Base-by-base conservation (phyloP, 2,113 vertebrate genomes). In the Todiramphus chloris region DNA sequence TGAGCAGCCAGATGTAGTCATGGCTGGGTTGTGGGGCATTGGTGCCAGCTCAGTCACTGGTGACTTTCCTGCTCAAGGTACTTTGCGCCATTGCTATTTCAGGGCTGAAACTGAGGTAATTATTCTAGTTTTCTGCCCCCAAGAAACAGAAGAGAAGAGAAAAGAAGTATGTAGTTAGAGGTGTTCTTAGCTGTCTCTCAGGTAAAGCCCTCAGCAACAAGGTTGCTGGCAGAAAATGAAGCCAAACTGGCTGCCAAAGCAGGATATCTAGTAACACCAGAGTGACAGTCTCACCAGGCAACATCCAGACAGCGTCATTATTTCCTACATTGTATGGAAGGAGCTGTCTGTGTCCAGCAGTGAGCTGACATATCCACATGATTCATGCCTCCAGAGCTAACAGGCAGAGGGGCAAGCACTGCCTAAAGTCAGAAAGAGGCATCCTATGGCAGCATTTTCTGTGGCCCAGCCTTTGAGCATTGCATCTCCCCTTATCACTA, bases 251-350 rank as follows among this genome's bases (percentile, higher is more conserved):
- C 85, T 95, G 44, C 74, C 14, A 28, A 0, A 90, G 92, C 15
- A 1, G 93, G 73, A 39, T 95, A 66, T 83, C 72, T 95, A 31
- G 87, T 95, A 87, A 73, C n/a, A 18, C 84, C 37, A 31, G 79
- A 18, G 23, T 63, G 59, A 67, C 59, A 55, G 31, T 37, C 24
- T 82, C 63, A 53, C 44, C 28, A 33, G 31, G 21, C 72, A 79
- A 7, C 39, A 30, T 89, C 56, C 68, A 93, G 69, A 15, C 18
- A 35, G 10, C 0, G 0, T 88, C 41, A 50, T 53, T 53, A 21
- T 93, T 94, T 94, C 68, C 76, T 89, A 1, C 3, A 0, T 74
- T 77, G 64, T 37, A 4, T 23, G 41, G 58, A 90, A 44, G 44
- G 18, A 82, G 35, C 20, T 60, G 37, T 44, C 17, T 39, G 16